phyloP scores from a whole-genome alignment of 2,797 vertebrate species.

The Spondyliosoma cantharus region DNA sequence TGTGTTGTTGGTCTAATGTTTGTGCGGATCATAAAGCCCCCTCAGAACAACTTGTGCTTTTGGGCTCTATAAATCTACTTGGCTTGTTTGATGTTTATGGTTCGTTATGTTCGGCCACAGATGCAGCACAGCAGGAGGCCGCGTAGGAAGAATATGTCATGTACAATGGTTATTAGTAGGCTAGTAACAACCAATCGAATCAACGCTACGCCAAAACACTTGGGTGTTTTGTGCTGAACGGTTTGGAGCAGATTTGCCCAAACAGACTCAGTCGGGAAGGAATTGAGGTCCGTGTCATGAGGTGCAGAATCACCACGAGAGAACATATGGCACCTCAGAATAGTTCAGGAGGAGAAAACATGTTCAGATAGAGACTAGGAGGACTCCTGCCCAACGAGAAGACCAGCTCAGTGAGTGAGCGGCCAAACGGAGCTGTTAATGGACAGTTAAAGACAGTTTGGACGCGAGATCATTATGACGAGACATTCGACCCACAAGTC shows the following conservation, averaged over 20 bases:
- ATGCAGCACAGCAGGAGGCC: conserved; percentile 25
- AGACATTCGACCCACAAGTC: not conserved
- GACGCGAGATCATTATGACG: not conserved
- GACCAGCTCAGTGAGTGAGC: not conserved
- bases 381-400: not conserved
- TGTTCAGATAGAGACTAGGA: not conserved
- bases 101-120: conserved; percentile 5
- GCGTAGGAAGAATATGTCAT: conserved; percentile 2
- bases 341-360: not conserved
- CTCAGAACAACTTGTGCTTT: not conserved
- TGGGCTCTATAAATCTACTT: conserved; percentile 10
- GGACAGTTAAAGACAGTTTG: not conserved
- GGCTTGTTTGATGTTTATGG: not conserved
- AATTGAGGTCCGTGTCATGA: conserved; percentile 2
- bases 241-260: conserved; percentile 3
- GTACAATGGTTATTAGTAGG: not conserved
- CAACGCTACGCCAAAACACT: not conserved
- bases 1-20: no score
- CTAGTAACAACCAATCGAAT: not conserved
- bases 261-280: conserved; percentile 20
- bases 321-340: conserved; percentile 36
- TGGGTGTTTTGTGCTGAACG: not conserved
- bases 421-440: not conserved
- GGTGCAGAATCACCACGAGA: conserved; percentile 6
- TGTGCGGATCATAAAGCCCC: not conserved